A percentile compares a stretch with the other conserved stretches of the same genome.
phyloP scores from a whole-genome alignment of 1,140 invertebrate genomes.

The Triops cancriformis region DNA sequence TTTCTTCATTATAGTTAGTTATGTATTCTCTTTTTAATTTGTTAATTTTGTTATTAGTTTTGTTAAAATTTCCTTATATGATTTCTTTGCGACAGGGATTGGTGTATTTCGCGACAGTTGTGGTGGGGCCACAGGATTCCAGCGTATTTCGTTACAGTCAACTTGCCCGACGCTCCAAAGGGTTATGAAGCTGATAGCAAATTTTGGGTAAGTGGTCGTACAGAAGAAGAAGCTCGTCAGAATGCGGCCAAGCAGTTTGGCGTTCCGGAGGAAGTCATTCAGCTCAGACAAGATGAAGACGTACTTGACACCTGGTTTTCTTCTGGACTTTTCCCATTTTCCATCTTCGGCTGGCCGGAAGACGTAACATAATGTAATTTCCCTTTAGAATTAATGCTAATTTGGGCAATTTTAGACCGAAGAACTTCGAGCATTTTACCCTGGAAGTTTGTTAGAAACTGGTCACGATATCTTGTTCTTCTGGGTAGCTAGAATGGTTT shows the following conservation, averaged over 20 bases:
- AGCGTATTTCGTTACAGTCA: slow-evolving; percentile 75
- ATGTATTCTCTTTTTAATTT: no score
- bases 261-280: slow-evolving; percentile 57
- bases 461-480: slow-evolving; percentile 98
- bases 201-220: slow-evolving; percentile 82
- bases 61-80: background rate
- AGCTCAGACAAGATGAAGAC: slow-evolving; percentile 78
- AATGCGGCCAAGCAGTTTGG: slow-evolving; percentile 78
- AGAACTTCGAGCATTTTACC: slow-evolving; percentile 75
- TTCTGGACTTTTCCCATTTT: slow-evolving; percentile 92
- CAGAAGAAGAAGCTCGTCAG: slow-evolving; percentile 67
- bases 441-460: slow-evolving; percentile 86
- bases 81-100: slow-evolving; percentile 44
- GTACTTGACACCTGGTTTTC: slow-evolving; percentile 99
- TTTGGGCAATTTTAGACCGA: slow-evolving; percentile 42
- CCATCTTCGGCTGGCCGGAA: slow-evolving; percentile 96
- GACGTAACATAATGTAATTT: slow-evolving; percentile 41
- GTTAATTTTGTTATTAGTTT: slow-evolving; percentile 20
- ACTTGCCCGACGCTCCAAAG: slow-evolving; percentile 28
- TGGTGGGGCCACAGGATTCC: slow-evolving; percentile 99
- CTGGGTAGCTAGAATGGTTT: slow-evolving; percentile 99
- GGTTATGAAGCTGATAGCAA: slow-evolving; percentile 52
- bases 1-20: no score
- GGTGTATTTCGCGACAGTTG: slow-evolving; percentile 83
- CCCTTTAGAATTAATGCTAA: background rate